Percentiles rank a stretch among this genome's conserved stretches.
These are phyloP conservation scores for Micrastur ruficollis DNA, from an alignment of 2,797 vertebrate species.

Conservation along the genomic window DNA sequence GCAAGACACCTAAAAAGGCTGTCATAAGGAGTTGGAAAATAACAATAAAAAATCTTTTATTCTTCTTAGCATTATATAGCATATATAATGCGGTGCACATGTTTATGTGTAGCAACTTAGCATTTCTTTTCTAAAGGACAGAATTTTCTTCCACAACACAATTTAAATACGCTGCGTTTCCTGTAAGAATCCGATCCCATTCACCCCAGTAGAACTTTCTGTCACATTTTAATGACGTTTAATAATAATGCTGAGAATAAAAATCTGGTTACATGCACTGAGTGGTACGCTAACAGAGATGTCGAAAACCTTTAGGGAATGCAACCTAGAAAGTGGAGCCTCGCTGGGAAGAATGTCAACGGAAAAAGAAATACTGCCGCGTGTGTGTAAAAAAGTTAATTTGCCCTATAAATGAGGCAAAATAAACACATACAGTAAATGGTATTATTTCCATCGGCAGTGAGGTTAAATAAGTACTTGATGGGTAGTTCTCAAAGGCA, in stretches of 20 bases:
- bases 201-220: background rate
- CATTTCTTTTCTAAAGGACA: background rate
- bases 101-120: background rate
- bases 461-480: constrained; percentile 45
- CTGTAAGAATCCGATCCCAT: background rate
- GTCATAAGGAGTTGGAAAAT: background rate
- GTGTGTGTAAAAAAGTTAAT: constrained; percentile 43
- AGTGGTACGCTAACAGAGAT: background rate
- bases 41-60: background rate
- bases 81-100: background rate
- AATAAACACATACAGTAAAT: constrained; percentile 33
- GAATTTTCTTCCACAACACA: background rate
- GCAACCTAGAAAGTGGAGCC: background rate
- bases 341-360: background rate
- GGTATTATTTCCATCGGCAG: constrained; percentile 20
- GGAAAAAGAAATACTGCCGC: background rate
- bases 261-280: background rate
- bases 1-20: background rate
- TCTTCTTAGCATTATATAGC: background rate
- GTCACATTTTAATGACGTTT: background rate
- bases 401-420: constrained; percentile 16
- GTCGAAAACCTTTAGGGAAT: background rate
- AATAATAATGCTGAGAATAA: background rate
- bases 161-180: background rate
- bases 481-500: constrained; percentile 32